phyloP scores from a whole-genome alignment of 2,797 vertebrate species.

The Tolypeutes matacus region DNA sequence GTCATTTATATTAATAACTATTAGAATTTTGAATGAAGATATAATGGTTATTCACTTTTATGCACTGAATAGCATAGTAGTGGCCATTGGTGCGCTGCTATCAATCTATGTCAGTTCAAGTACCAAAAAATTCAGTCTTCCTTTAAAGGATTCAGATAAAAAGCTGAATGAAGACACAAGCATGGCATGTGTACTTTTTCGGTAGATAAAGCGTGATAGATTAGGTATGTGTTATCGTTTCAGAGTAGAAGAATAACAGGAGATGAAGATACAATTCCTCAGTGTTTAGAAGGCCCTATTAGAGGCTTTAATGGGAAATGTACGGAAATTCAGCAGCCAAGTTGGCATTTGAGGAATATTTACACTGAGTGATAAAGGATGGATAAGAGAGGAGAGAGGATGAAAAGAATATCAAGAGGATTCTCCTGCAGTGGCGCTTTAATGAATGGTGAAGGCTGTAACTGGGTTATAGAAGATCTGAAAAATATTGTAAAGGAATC shows the following conservation, averaged over 20 bases:
- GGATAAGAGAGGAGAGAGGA: not conserved
- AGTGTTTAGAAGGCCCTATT: not conserved
- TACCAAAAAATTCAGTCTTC: not conserved
- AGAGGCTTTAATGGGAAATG: not conserved
- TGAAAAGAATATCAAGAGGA: conserved; percentile 36
- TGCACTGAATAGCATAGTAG: not conserved
- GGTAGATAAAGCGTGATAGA: not conserved
- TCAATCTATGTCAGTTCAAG: not conserved
- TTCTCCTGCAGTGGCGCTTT: not conserved
- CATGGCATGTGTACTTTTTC: not conserved
- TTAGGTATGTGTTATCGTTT: not conserved
- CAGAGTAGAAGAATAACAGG: not conserved
- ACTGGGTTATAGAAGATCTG: not conserved
- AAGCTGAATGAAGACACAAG: conserved; percentile 25
- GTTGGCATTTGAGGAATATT: not conserved
- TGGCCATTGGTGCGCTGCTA: not conserved
- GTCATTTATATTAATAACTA: conserved; percentile 15
- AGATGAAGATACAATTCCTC: not conserved
- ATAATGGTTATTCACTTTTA: not conserved
- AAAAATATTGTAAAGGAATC: conserved; percentile 3
- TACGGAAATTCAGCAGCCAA: not conserved
- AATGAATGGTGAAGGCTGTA: not conserved
- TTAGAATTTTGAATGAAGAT: not conserved
- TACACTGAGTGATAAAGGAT: not conserved
- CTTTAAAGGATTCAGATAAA: conserved; percentile 43